Base-by-base conservation (phyloP, 1,140 invertebrate genomes). In the Penaeus japonicus region DNA sequence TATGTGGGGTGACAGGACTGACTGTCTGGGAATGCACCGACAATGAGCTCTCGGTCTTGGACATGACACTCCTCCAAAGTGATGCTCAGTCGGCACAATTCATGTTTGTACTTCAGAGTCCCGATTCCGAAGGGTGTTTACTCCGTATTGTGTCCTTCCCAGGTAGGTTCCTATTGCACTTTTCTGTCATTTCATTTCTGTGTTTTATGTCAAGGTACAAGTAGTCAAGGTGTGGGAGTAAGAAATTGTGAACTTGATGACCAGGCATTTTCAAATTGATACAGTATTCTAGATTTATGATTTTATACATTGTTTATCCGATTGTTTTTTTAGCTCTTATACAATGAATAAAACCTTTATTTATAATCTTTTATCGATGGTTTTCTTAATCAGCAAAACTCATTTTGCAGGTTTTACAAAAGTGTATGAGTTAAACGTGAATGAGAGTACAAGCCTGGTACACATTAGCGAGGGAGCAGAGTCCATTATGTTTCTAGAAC, bases 61-160 rank as follows among this genome's bases (percentile, higher is more conserved):
- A 88, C 35, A 62, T 88, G 30, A 35, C 24, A 32, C 65, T 77
- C 62, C 62, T 88, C 4, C 80, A 88, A 54, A 81, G 81, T 7
- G 79, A 83, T 22, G 79, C 83, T 17, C 18, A 77, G 10, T 55
- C 53, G 22, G 35, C 81, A 18, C 87, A 88, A 79, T 57, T 88
- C 70, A 30, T 88, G 18, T 59, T 88, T 17, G 39, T 88, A 4
- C 87, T 83, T 22, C 30, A 77, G n/a, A 77, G 83, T n/a, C 27
- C 39, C 4, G 32, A 77, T 57, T 75, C 54, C 59, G 79, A 47
- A 32, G 80, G 80, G 4, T 83, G 70, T 59, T 35, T 88, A 4
- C 53, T 88, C 18, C 80, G 86, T 55, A 84, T 88, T 77, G 30
- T 84, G 20, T 83, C 87, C 15, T 88, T 88, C 59, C 87, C 87